Evolutionary conservation across 2,113 vertebrate species (phyloP).

Genomic region (Scatophagus argus): DNA sequence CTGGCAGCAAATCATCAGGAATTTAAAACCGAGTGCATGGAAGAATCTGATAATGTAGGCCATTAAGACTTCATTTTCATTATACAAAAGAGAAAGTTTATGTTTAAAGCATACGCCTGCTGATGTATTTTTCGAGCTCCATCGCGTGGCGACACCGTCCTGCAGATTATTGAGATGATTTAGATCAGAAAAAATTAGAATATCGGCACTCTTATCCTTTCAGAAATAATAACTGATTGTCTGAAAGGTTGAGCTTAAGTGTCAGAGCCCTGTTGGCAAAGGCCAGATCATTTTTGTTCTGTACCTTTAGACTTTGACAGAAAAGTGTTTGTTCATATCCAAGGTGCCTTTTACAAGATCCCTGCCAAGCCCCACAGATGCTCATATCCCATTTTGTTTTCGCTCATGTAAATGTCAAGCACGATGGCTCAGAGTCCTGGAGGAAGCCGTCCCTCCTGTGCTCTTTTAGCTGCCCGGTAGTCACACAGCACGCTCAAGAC

Average conservation of each 20-base stretch:
- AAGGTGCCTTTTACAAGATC: constrained; percentile 20
- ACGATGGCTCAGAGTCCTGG: constrained; percentile 9
- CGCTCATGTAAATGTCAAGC: constrained; percentile 38
- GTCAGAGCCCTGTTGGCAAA: background rate
- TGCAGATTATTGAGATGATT: background rate
- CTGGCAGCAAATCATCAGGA: background rate
- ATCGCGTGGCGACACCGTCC: no score
- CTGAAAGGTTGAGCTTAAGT: background rate
- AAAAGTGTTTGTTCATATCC: background rate
- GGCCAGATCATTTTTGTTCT: background rate
- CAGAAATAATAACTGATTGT: background rate
- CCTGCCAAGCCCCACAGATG: background rate
- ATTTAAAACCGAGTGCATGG: background rate
- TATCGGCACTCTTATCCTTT: background rate
- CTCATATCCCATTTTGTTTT: constrained; percentile 28
- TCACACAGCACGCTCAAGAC: constrained; percentile 20
- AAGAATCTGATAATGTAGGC: background rate
- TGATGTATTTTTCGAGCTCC: background rate
- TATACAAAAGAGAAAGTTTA: background rate
- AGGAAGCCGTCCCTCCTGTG: background rate
- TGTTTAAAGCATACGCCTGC: background rate
- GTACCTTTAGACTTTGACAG: background rate
- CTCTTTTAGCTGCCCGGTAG: constrained; percentile 1
- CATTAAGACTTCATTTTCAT: background rate
- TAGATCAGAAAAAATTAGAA: background rate